Base-by-base conservation (phyloP, 2,797 vertebrate species). In the Trematomus bernacchii region DNA sequence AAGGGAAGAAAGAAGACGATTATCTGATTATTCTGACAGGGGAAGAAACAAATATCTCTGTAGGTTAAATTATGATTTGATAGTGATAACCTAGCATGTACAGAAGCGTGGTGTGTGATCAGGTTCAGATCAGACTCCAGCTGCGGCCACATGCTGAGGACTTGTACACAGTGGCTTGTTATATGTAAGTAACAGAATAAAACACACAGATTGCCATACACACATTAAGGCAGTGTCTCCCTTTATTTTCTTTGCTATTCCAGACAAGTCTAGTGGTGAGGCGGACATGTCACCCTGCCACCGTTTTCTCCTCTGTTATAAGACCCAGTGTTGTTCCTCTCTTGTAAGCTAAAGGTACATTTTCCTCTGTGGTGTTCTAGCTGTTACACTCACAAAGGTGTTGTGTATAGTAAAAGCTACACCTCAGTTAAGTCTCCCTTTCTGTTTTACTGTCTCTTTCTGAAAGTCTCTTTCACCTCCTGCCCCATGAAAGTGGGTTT, bases 401-500 rank as follows among this genome's bases (percentile, higher is more conserved):
- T 23, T 59, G 44, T 46, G 44, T 23, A 48, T 21, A 15, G 30
- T 61, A 50, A 43, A 44, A 43, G 5, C 44, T 48, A 46, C 23
- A 48, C 59, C 27, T 79, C 53, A 13, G 9, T 70, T 58, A 40
- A 30, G 37, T 16, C 30, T 11, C 27, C 15, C 10, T 58, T 51
- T 13, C 19, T 13, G 10, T 67, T 58, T 82, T 44, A 46, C 27
- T 8, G 7, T 50, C 10, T 73, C 11, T 23, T n/a, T 63, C 40
- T n/a, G 7, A 27, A 68, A 50, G 33, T 37, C 10, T 2, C 79
- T 27, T 53, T 44, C 37, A 46, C 48, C 64, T 64, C 67, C 66
- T 21, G 12, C 66, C 67, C 86, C 57, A 67, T 80, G 53, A 37
- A 62, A 69, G 46, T 68, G 54, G 11, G 30, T 69, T 54, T 73